Base-by-base conservation (phyloP, 2,888 invertebrate genomes). In the Oegoconia quadripuncta region DNA sequence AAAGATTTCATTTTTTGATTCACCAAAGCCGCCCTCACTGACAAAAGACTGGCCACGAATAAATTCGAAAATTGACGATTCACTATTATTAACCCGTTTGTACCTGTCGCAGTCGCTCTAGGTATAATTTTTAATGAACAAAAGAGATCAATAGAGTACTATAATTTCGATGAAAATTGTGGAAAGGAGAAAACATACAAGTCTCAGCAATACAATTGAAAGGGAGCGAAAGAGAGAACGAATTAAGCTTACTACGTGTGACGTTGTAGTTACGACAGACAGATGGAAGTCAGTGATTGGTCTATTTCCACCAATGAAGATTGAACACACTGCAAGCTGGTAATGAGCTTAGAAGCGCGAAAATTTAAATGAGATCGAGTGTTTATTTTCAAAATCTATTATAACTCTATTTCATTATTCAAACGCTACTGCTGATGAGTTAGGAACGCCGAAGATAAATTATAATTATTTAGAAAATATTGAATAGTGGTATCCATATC, bases 281-380 rank as follows among this genome's bases (percentile, higher is more conserved):
- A 92, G 92, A 91, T 93, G 93, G 92, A 92, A 89, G 60, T 61
- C 62, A 76, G 39, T 69, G 53, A 92, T 93, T 93, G 92, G 92
- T 63, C 52, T 51, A 41, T 52, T 48, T 55, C 60, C 60, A 63
- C 90, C 74, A 90, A 90, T 88, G 64, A 59, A 52, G 69, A 67
- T 60, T 47, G 72, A 78, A 84, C 87, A 88, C 86, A 87, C 81
- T 73, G 50, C 59, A 63, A 44, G 49, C 64, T 49, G 48, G 45
- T 52, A 62, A 55, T 55, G 52, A 65, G 39, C 48, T 14, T 11
- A 23, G 29, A 16, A 31, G 70, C 76, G 79, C 62, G 59, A 74
- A 69, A 57, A 48, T 75, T 60, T 50, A 37, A 77, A 70, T n/a
- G 2, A 28, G 22, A 29, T 3, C 17, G 26, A 29, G 6, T 29